A percentile compares a stretch with the other conserved stretches of the same genome.
These are phyloP conservation scores for Diorhabda elongata DNA, from an alignment of 1,140 invertebrate genomes.

Conservation along the genomic window DNA sequence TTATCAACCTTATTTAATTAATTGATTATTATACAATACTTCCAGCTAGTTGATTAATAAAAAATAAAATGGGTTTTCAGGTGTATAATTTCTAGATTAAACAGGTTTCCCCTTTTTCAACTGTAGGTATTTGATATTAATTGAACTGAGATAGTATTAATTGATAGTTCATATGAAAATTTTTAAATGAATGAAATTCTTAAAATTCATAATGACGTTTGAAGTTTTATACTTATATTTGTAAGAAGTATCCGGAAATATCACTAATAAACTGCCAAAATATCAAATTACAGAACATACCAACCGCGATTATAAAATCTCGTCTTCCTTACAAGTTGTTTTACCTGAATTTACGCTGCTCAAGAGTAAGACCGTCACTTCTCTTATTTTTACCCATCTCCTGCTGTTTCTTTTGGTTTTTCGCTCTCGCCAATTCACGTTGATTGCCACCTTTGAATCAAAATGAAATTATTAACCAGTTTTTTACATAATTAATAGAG, in stretches of 20 bases:
- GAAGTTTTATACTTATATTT: not conserved
- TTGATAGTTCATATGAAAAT: too few species aligned
- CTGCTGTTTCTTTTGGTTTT: constrained; percentile 74
- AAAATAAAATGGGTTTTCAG: too few species aligned
- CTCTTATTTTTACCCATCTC: constrained; percentile 63
- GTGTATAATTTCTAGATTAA: too few species aligned
- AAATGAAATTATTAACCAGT: constrained; percentile 5
- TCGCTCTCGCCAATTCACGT: constrained; percentile 77
- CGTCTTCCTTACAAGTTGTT: not conserved
- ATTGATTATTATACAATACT: too few species aligned
- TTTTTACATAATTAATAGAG: not conserved
- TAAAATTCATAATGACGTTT: not conserved
- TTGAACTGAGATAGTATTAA: too few species aligned
- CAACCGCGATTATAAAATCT: not conserved
- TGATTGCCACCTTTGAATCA: constrained; percentile 73
- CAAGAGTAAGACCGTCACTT: constrained; percentile 67
- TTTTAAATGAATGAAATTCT: too few species aligned
- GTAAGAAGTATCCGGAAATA: not conserved
- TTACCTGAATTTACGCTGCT: constrained; percentile 75
- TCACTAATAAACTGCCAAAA: not conserved
- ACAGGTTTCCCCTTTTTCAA: too few species aligned
- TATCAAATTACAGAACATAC: not conserved
- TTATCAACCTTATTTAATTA: too few species aligned
- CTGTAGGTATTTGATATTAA: too few species aligned
- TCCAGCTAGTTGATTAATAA: too few species aligned